Evolutionary conservation across 2,113 vertebrate species (phyloP).

Genomic region (Ictalurus punctatus): DNA sequence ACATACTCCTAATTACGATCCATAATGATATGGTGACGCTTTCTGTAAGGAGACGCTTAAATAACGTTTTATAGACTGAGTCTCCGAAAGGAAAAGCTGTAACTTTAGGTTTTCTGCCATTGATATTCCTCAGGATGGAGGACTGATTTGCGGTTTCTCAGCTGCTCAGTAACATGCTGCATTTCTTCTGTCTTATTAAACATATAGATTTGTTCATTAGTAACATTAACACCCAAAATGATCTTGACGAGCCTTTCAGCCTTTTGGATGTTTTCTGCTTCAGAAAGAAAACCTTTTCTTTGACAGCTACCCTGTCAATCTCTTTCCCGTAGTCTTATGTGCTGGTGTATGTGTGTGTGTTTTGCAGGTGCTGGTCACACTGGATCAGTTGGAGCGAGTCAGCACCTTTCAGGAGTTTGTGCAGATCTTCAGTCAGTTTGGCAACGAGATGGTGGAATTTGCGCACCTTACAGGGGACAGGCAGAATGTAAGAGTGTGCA

Average conservation of each 20-base stretch:
- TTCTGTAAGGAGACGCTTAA: too few species aligned
- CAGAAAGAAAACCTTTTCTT: neutral
- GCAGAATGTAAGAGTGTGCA: constrained; percentile 97
- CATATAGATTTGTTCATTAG: neutral
- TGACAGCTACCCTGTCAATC: too few species aligned
- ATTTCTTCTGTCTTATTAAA: neutral
- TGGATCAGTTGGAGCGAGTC: constrained; percentile 94
- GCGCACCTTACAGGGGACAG: constrained; percentile 97
- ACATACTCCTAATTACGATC: too few species aligned
- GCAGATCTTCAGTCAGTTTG: constrained; percentile 99
- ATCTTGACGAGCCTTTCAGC: neutral
- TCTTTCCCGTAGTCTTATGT: neutral
- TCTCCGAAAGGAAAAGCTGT: neutral
- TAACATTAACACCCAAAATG: neutral
- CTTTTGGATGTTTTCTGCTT: too few species aligned
- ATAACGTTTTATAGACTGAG: too few species aligned
- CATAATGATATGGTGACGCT: too few species aligned
- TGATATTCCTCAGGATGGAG: neutral
- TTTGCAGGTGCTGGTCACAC: constrained; percentile 88
- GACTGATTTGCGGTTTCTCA: neutral
- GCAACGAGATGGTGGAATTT: constrained; percentile 99
- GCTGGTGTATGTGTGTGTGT: constrained; percentile 2
- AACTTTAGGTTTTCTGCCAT: neutral
- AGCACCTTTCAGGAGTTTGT: constrained; percentile 98
- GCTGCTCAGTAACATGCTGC: neutral